A percentile compares a stretch with the other conserved stretches of the same genome.
These are phyloP conservation scores for Therioaphis trifolii DNA, from an alignment of 2,888 invertebrate species.

Conservation along the genomic window DNA sequence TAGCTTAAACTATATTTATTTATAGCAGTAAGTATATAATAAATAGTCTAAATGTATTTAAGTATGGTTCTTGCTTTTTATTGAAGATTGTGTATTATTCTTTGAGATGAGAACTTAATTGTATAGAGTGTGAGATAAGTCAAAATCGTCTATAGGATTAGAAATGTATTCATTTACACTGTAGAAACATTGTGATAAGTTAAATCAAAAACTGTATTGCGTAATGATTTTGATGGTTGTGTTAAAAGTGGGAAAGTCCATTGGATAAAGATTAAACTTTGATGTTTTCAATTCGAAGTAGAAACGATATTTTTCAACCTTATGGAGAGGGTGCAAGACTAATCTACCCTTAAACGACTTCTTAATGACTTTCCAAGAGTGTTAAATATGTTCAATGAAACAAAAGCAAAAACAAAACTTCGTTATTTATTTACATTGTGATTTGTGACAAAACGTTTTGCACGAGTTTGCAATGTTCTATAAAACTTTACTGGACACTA, in stretches of 20 bases:
- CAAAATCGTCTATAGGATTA: too few relatives aligned
- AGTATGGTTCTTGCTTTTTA: too few relatives aligned
- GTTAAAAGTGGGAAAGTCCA: background rate
- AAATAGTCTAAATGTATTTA: too few relatives aligned
- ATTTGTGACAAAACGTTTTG: slow-evolving; percentile 11
- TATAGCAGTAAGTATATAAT: too few relatives aligned
- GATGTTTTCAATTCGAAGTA: background rate
- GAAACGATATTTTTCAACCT: slow-evolving; percentile 36
- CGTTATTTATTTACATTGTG: slow-evolving; percentile 12
- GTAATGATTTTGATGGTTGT: too few relatives aligned
- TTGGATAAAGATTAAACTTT: slow-evolving; percentile 5
- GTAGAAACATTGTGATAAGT: too few relatives aligned
- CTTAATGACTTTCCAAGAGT: slow-evolving; percentile 35
- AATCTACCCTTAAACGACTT: slow-evolving; percentile 33
- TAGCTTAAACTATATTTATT: too few relatives aligned
- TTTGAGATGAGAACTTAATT: too few relatives aligned
- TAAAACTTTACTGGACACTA: slow-evolving; percentile 11
- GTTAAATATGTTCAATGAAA: slow-evolving; percentile 48
- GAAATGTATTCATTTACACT: too few relatives aligned
- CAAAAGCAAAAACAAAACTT: slow-evolving; percentile 35
- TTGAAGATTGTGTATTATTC: too few relatives aligned
- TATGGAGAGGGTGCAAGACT: slow-evolving; percentile 3
- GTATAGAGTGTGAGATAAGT: too few relatives aligned
- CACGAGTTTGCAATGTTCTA: background rate
- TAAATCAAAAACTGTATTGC: too few relatives aligned